Evolutionary conservation across 2,113 vertebrate genomes (phyloP).

Genomic region (Indri indri): DNA sequence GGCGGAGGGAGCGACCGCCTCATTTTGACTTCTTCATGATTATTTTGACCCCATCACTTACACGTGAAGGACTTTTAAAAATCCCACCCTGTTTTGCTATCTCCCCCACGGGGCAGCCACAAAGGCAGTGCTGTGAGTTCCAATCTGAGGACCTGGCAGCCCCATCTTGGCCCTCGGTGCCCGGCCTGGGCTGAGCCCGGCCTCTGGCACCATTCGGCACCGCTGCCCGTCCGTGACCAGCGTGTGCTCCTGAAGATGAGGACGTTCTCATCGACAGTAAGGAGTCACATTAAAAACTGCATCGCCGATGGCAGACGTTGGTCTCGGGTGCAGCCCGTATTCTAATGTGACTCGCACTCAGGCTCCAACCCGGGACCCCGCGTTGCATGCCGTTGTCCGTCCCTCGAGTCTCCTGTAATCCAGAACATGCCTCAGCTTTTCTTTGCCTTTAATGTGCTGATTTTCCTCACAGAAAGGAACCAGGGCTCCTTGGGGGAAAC

Average conservation of each 20-base stretch:
- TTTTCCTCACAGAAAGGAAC: not conserved
- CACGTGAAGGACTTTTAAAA: accelerated
- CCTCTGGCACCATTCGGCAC: accelerated
- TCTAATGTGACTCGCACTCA: not conserved
- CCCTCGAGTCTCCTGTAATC: too few species aligned
- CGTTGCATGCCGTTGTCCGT: accelerated
- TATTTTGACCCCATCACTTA: not conserved
- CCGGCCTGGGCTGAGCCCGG: too few species aligned
- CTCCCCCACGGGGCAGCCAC: too few species aligned
- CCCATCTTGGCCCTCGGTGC: too few species aligned
- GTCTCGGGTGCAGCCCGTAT: accelerated
- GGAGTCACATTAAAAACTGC: accelerated
- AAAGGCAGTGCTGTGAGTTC: not conserved
- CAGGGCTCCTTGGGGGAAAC: accelerated
- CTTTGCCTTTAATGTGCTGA: accelerated
- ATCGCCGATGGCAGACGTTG: accelerated
- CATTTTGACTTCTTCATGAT: accelerated
- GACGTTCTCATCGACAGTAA: not conserved
- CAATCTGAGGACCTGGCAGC: too few species aligned
- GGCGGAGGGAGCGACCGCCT: not conserved
- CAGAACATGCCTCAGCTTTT: accelerated
- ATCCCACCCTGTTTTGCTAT: too few species aligned
- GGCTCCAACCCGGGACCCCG: too few species aligned
- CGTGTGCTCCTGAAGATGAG: accelerated
- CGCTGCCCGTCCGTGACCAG: not conserved